Evolutionary conservation across 2,797 vertebrate species (phyloP).

Genomic region (Clamator glandarius): DNA sequence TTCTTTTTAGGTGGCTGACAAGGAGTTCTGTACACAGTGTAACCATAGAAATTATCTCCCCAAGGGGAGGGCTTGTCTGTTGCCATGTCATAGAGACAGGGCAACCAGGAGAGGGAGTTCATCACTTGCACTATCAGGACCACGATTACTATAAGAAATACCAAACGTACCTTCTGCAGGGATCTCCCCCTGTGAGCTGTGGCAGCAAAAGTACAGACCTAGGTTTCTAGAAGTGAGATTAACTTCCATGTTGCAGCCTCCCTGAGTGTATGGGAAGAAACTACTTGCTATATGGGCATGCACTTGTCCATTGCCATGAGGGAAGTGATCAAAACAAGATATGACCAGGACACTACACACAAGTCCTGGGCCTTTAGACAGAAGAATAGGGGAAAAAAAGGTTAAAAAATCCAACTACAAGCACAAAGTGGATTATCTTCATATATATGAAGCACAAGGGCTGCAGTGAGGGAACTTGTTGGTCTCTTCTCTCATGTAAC

Average conservation of each 20-base stretch:
- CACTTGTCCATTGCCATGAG: not conserved
- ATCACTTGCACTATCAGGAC: not conserved
- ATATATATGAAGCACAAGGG: not conserved
- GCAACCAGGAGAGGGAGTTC: not conserved
- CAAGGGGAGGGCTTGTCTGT: not conserved
- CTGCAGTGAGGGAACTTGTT: not conserved
- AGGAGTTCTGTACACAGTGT: not conserved
- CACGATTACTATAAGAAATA: not conserved
- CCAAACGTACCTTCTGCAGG: not conserved
- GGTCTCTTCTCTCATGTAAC: too few species aligned
- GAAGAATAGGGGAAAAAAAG: not conserved
- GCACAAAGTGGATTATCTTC: not conserved
- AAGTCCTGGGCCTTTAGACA: not conserved
- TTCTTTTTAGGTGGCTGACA: not conserved
- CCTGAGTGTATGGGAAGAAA: not conserved
- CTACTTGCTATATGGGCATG: fast-evolving
- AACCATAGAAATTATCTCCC: not conserved
- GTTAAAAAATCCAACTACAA: not conserved
- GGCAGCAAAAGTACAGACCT: not conserved
- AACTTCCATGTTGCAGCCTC: not conserved
- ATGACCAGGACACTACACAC: not conserved
- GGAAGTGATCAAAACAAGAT: not conserved
- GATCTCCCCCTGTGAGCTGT: not conserved
- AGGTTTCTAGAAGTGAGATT: not conserved
- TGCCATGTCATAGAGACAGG: not conserved